These are phyloP conservation scores for Tenthredo notha DNA, from an alignment of 2,888 invertebrate genomes.

Conservation along the genomic window DNA sequence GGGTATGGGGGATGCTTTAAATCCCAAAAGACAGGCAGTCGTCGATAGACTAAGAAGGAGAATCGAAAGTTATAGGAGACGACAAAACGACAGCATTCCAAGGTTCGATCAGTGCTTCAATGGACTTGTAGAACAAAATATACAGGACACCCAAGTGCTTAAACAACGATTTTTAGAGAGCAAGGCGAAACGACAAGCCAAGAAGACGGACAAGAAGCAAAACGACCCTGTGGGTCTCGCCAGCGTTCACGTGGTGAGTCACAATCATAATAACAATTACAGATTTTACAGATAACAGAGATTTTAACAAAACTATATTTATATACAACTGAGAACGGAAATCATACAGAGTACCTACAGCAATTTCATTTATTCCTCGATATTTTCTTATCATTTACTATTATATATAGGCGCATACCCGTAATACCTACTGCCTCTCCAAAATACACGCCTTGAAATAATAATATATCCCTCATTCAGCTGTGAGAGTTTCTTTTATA, in stretches of 20 bases:
- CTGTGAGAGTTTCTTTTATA: slow-evolving; percentile 7
- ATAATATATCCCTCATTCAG: background rate
- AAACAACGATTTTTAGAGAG: slow-evolving; percentile 95
- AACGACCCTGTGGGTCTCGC: slow-evolving; percentile 81
- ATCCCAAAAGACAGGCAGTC: slow-evolving; percentile 91
- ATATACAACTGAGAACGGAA: background rate
- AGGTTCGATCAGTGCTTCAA: slow-evolving; percentile 93
- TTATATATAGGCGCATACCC: background rate
- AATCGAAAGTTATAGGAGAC: slow-evolving; percentile 92
- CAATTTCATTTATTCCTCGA: background rate
- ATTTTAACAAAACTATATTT: no score
- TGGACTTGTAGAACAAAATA: slow-evolving; percentile 93
- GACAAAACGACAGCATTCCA: slow-evolving; percentile 92
- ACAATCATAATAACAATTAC: background rate
- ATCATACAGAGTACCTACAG: background rate
- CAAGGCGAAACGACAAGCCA: slow-evolving; percentile 92
- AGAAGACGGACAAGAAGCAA: slow-evolving; percentile 88
- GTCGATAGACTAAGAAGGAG: slow-evolving; percentile 91
- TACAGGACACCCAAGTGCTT: slow-evolving; percentile 92
- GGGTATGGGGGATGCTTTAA: slow-evolving; percentile 84
- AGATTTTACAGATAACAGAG: background rate
- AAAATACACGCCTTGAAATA: background rate
- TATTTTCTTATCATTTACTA: background rate
- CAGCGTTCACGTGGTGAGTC: slow-evolving; percentile 77
- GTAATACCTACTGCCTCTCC: background rate